Evolutionary conservation across 2,888 invertebrate genomes (phyloP), one percentile per base, ranked within the genome.

Genomic region (Lutraria lutraria): DNA sequence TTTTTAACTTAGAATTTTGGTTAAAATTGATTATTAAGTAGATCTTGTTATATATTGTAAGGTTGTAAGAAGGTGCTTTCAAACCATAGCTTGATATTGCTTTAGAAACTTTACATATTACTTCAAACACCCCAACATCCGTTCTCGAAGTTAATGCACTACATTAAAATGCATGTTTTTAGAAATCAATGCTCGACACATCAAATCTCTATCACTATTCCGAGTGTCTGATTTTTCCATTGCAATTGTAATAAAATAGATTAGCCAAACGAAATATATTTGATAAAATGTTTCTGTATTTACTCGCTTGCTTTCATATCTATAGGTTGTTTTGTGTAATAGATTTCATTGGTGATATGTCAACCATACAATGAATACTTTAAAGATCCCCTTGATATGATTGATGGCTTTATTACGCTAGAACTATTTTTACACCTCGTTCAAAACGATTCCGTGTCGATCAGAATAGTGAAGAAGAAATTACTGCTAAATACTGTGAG

Each of bases 341-440:
- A 68, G 25, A 68, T 68, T 68, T 68, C 63, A 68, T 68, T 68
- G 63, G 63, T 6, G 63, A 68, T 68, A 68, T 68, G 63, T 68
- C 63, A 68, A 68, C 8, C 25, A 25, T 68, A 68, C 63, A 68
- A 68, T 68, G 63, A 68, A 68, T 68, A 68, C 25, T 68, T n/a
- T 68, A 68, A 25, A 25, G 25, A 68, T 25, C 63, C 25, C 25
- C 63, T n/a, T n/a, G 12, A 68, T 68, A 25, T 68, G 25, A 68
- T 68, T 68, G 63, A 68, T 68, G 63, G 25, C n/a, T 68, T 25
- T 25, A 68, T 68, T 25, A 68, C n/a, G 63, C 43, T 43, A 8
- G 43, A 43, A 8, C 43, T 43, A 43, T 43, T 43, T 43, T 43
- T 43, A 43, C 43, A 43, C 56, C 56, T 56, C 15, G 13, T 21